These are phyloP conservation scores for Aphelocoma californica DNA, from an alignment of 2,797 vertebrate species.

Conservation along the genomic window DNA sequence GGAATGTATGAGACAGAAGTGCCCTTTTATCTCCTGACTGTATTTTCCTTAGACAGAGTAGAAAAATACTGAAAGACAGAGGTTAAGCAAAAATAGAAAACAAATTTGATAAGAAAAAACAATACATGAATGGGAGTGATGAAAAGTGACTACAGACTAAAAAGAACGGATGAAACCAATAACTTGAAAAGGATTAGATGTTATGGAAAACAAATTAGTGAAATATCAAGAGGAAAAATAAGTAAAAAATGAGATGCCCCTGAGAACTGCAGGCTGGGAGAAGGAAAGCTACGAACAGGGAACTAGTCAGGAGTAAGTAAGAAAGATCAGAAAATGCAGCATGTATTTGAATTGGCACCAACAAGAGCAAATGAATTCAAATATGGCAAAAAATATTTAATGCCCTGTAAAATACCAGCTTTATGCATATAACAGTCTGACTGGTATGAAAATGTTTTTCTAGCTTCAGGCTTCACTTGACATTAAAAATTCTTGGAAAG, in stretches of 20 bases:
- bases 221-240: conserved; percentile 9
- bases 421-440: not conserved
- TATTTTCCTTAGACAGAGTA: conserved; percentile 17
- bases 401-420: conserved; percentile 53
- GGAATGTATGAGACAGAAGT: conserved; percentile 35
- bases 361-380: not conserved
- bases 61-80: conserved; percentile 29
- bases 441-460: conserved; percentile 43
- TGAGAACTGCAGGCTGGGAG: not conserved
- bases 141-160: not conserved
- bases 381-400: conserved; percentile 42
- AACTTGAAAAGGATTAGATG: conserved; percentile 7
- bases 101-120: conserved; percentile 19
- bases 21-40: conserved; percentile 32
- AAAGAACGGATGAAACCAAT: not conserved
- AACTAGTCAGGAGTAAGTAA: conserved; percentile 6
- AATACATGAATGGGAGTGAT: not conserved
- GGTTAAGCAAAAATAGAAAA: conserved; percentile 43
- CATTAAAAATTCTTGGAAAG: conserved; percentile 52
- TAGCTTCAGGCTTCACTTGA: conserved; percentile 41
- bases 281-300: not conserved
- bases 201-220: conserved; percentile 2
- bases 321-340: not conserved
- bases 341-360: conserved; percentile 47
- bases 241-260: not conserved